phyloP scores from a whole-genome alignment of 2,888 invertebrate genomes.

The Amphipoea oculea region DNA sequence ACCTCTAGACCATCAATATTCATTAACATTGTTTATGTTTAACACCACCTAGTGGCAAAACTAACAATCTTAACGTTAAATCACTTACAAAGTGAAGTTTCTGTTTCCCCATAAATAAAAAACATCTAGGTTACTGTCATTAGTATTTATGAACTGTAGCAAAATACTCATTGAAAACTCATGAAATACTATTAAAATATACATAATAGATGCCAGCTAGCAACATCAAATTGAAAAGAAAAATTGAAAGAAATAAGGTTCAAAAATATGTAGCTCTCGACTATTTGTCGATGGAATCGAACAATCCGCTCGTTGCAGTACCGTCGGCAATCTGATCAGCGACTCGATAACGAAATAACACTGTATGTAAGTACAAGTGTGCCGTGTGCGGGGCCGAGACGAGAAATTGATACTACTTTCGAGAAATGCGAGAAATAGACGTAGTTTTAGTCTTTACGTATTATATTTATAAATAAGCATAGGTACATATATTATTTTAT shows the following conservation, averaged over 20 bases:
- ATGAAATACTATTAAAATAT: slow-evolving; percentile 1
- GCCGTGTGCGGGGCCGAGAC: not conserved
- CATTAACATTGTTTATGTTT: not conserved
- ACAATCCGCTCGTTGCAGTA: slow-evolving; percentile 50
- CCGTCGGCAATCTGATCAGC: slow-evolving; percentile 40
- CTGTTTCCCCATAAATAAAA: not conserved
- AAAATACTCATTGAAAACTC: slow-evolving; percentile 1
- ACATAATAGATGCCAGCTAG: slow-evolving; percentile 14
- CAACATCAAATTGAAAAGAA: slow-evolving; percentile 34
- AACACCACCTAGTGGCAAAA: not conserved
- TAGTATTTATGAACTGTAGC: not conserved
- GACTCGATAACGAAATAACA: slow-evolving; percentile 46
- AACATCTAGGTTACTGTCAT: not conserved
- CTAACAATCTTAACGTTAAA: not conserved
- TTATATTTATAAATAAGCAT: too few relatives aligned
- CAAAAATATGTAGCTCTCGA: slow-evolving; percentile 36
- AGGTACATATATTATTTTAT: too few relatives aligned
- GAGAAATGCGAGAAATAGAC: not conserved
- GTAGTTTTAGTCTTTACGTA: not conserved
- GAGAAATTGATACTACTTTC: slow-evolving; percentile 20
- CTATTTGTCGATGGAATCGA: slow-evolving; percentile 59
- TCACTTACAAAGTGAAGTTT: not conserved
- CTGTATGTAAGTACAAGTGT: slow-evolving; percentile 4
- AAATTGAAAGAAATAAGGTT: slow-evolving; percentile 44
- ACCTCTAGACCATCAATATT: not conserved